These are phyloP conservation scores for Atherinosoma microstoma DNA, from an alignment of 2,797 vertebrate species.

Conservation along the genomic window DNA sequence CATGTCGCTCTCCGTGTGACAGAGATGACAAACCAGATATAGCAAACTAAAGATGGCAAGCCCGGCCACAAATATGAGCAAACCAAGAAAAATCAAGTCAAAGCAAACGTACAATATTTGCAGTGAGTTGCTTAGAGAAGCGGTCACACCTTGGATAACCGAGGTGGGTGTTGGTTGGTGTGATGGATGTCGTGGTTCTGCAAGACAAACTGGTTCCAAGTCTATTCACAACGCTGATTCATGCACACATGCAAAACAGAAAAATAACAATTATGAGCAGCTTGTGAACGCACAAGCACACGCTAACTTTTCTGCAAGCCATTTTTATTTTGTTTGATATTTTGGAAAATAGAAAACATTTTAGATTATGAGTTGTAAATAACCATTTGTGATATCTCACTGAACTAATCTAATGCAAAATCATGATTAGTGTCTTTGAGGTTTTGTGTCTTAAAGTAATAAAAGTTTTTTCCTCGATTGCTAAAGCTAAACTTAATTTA, in stretches of 20 bases:
- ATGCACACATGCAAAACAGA: not conserved
- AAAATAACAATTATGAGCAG: not conserved
- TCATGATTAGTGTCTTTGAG: no score
- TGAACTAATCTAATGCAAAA: no score
- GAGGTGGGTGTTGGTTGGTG: slow-evolving; percentile 49
- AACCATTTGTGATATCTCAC: no score
- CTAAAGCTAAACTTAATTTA: no score
- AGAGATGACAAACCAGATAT: slow-evolving; percentile 35
- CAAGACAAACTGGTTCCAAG: slow-evolving; percentile 64
- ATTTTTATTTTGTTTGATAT: no score
- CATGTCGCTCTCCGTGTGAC: slow-evolving; percentile 23
- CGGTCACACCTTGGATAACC: slow-evolving; percentile 55
- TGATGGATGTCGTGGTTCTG: slow-evolving; percentile 18
- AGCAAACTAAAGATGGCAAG: slow-evolving; percentile 13
- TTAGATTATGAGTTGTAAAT: no score
- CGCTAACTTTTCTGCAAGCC: not conserved
- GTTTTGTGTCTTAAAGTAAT: not conserved
- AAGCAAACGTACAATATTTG: slow-evolving; percentile 43
- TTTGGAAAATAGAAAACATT: no score
- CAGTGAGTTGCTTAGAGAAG: slow-evolving; percentile 37
- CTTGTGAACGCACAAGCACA: not conserved
- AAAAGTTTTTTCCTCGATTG: no score
- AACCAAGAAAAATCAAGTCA: slow-evolving; percentile 56
- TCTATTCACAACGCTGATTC: slow-evolving; percentile 12
- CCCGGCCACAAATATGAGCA: slow-evolving; percentile 18